phyloP scores from a whole-genome alignment of 2,888 invertebrate species.

The Drosophila acutilabella region DNA sequence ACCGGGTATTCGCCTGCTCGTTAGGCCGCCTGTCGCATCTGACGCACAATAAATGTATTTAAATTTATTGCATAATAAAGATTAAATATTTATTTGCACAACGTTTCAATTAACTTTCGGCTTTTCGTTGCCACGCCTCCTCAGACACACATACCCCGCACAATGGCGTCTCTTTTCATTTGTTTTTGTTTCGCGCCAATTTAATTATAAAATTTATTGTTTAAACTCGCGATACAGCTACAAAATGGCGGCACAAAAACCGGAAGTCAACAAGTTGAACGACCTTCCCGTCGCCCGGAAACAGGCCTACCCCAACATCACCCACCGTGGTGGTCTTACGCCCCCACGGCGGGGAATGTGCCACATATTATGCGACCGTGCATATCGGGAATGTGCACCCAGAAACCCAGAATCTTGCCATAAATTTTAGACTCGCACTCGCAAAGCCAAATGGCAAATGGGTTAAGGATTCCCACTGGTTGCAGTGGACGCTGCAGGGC shows the following conservation, averaged over 20 bases:
- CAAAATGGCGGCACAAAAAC: slow-evolving; percentile 71
- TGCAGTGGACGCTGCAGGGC: background rate
- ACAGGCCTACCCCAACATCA: background rate
- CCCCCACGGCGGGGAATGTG: slow-evolving; percentile 64
- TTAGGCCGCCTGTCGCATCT: slow-evolving; percentile 34
- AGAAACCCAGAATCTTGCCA: slow-evolving; percentile 74
- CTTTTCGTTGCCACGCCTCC: slow-evolving; percentile 52
- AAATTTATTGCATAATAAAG: slow-evolving; percentile 82
- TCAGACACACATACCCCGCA: background rate
- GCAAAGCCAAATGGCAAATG: slow-evolving; percentile 63
- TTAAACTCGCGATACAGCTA: slow-evolving; percentile 62
- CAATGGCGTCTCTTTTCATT: slow-evolving; percentile 28
- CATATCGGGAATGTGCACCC: slow-evolving; percentile 41
- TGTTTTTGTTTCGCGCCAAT: slow-evolving; percentile 67
- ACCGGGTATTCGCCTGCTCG: slow-evolving; percentile 6
- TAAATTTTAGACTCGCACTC: slow-evolving; percentile 71
- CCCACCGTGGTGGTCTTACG: background rate
- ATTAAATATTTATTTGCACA: slow-evolving; percentile 81
- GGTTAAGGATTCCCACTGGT: slow-evolving; percentile 55
- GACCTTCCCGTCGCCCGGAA: slow-evolving; percentile 56
- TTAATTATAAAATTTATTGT: slow-evolving; percentile 81
- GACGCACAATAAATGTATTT: slow-evolving; percentile 77
- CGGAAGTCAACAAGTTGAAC: slow-evolving; percentile 78
- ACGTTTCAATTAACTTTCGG: slow-evolving; percentile 81
- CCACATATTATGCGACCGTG: slow-evolving; percentile 73